Percentiles rank a stretch among this genome's conserved stretches.
These are phyloP conservation scores for Rotaria sp. DNA, from an alignment of 2,888 invertebrate species.

Conservation along the genomic window DNA sequence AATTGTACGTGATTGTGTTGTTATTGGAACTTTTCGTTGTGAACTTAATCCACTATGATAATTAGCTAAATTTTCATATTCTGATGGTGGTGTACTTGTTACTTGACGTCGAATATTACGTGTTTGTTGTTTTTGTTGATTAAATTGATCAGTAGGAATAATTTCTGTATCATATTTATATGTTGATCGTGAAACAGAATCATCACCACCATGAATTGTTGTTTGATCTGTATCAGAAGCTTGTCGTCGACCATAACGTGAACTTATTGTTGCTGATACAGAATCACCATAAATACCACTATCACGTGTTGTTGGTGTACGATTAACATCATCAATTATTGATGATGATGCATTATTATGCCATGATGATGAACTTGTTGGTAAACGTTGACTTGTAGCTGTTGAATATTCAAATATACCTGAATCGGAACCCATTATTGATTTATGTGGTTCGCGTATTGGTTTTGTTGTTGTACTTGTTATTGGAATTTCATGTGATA, in stretches of 20 bases:
- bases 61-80: not conserved
- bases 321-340: not conserved
- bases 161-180: not conserved
- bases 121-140: not conserved
- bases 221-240: not conserved
- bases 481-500: not conserved
- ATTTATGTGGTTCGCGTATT: not conserved
- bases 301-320: not conserved
- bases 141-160: not conserved
- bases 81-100: not conserved
- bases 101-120: not conserved
- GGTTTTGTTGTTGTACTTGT: not conserved
- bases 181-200: not conserved
- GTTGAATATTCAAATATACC: slow-evolving; percentile 8
- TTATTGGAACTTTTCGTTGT: not conserved
- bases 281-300: not conserved
- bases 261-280: not conserved
- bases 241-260: not conserved
- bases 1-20: not conserved
- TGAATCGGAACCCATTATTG: not conserved
- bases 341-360: not conserved
- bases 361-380: not conserved
- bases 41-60: not conserved
- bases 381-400: not conserved
- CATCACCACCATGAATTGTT: not conserved